Conservation (phyloP, 2,113 vertebrate species). For the Stigmatopora argus region DNA sequence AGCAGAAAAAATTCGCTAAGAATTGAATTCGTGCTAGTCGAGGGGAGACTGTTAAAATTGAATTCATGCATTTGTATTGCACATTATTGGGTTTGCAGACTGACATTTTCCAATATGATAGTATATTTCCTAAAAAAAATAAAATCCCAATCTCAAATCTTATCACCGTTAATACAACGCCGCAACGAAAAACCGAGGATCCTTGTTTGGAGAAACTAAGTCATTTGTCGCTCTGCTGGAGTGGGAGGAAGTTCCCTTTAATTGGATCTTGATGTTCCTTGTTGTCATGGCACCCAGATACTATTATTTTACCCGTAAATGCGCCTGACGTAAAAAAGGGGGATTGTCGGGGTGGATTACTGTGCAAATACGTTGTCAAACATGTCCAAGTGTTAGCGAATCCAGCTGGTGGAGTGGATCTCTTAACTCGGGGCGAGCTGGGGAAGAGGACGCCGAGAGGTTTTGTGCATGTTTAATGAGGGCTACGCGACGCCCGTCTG, state of each 20-base stretch:
- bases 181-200: constrained; percentile 51
- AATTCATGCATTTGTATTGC: constrained; percentile 13
- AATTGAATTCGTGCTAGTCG: too few relatives aligned
- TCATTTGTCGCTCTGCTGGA: constrained; percentile 65
- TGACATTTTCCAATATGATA: neutral
- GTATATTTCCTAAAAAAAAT: constrained; percentile 6
- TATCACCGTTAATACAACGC: constrained; percentile 36
- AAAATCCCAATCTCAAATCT: constrained; percentile 33
- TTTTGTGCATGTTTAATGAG: constrained; percentile 64
- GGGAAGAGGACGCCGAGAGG: constrained; percentile 52
- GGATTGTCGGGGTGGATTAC: constrained; percentile 34
- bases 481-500: constrained; percentile 60
- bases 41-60: neutral
- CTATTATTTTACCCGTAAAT: constrained; percentile 16
- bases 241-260: constrained; percentile 70
- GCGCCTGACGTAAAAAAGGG: constrained; percentile 8
- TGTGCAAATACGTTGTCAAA: constrained; percentile 42
- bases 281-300: constrained; percentile 72
- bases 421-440: constrained; percentile 48
- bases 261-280: constrained; percentile 70
- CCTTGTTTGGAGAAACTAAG: constrained; percentile 63
- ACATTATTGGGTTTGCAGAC: neutral
- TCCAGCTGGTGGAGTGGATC: constrained; percentile 60
- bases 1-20: too few relatives aligned
- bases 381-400: constrained; percentile 14